Evolutionary conservation across 2,888 invertebrate species (phyloP).

Genomic region (Therioaphis trifolii): DNA sequence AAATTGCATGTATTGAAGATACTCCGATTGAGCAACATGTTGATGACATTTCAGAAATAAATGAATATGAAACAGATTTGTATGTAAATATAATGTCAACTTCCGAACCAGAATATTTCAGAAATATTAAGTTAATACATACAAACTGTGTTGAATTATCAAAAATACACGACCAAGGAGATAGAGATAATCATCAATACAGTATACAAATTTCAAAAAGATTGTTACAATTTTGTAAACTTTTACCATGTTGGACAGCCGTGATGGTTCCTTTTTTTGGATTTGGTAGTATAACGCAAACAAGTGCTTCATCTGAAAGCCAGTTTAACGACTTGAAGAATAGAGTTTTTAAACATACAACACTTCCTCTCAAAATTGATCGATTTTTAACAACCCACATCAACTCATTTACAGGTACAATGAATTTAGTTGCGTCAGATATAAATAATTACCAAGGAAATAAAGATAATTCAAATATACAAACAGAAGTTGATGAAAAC

Average conservation of each 20-base stretch:
- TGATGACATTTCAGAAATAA: too few species aligned
- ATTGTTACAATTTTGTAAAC: constrained; percentile 23
- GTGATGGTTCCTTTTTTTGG: constrained; percentile 20
- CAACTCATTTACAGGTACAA: constrained; percentile 12
- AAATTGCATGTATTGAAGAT: constrained; percentile 34
- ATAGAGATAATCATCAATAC: constrained; percentile 24
- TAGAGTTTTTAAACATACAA: constrained; percentile 26
- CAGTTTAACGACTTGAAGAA: constrained; percentile 25
- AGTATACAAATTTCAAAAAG: constrained; percentile 17
- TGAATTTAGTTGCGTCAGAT: constrained; percentile 17
- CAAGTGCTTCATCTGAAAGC: constrained; percentile 28
- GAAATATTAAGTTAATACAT: not conserved
- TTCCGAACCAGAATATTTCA: constrained; percentile 12
- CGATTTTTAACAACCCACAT: constrained; percentile 29
- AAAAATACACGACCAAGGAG: constrained; percentile 7
- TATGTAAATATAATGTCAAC: not conserved
- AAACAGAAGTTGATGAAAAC: not conserved
- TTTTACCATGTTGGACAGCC: constrained; percentile 33
- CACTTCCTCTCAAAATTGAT: constrained; percentile 14
- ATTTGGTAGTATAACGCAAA: constrained; percentile 7
- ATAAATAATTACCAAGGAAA: not conserved
- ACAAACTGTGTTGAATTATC: not conserved
- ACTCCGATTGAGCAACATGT: too few species aligned
- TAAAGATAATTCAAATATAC: not conserved
- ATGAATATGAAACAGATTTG: not conserved